Evolutionary conservation across 1,140 invertebrate genomes (phyloP).

Genomic region (Apis florea): DNA sequence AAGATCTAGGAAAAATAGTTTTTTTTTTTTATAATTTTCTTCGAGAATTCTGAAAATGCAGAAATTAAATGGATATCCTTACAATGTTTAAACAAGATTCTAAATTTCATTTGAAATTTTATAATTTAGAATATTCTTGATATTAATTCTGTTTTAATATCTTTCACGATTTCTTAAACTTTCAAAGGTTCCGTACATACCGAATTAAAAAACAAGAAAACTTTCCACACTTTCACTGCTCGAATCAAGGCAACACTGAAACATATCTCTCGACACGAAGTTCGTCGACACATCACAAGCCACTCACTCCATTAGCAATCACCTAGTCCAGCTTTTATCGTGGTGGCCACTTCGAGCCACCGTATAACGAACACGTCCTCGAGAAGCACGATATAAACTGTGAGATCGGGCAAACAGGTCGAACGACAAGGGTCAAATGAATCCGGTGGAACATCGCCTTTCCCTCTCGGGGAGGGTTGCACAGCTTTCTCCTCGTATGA

Average conservation of each 20-base stretch:
- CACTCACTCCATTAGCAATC: not conserved
- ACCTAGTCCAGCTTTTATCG: constrained; percentile 4
- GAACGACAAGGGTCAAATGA: constrained; percentile 38
- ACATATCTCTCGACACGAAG: not conserved
- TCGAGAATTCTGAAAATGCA: too few species aligned
- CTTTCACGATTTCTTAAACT: too few species aligned
- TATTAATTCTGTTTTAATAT: too few species aligned
- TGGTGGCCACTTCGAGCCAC: not conserved
- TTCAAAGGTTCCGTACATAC: too few species aligned
- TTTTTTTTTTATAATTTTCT: too few species aligned
- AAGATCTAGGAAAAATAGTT: too few species aligned
- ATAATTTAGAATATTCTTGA: too few species aligned
- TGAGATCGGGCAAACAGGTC: constrained; percentile 3
- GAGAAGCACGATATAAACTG: not conserved
- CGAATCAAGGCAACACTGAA: not conserved
- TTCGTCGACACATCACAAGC: not conserved
- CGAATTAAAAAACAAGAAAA: not conserved
- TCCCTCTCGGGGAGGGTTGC: constrained; percentile 10
- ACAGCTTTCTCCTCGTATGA: constrained; percentile 56
- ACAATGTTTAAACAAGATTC: too few species aligned
- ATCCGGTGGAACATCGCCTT: not conserved
- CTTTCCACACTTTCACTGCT: not conserved
- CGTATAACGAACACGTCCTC: constrained; percentile 19
- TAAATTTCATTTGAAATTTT: too few species aligned
- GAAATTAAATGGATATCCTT: too few species aligned